phyloP scores from a whole-genome alignment of 2,113 vertebrate species.

The Gasterosteus aculeatus region DNA sequence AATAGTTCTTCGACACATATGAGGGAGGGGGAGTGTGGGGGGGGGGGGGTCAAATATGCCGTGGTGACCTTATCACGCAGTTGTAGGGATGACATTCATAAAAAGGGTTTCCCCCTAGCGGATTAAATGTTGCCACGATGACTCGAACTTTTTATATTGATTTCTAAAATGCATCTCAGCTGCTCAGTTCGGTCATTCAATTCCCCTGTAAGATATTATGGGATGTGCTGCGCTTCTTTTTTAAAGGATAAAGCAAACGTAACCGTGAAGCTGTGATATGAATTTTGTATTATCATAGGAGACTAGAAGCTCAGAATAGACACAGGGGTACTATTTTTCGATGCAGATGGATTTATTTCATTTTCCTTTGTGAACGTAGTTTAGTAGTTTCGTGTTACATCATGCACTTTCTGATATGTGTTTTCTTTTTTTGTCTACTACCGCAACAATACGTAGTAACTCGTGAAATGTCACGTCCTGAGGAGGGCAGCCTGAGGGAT shows the following conservation, averaged over 20 bases:
- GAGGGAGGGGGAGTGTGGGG: too few relatives aligned
- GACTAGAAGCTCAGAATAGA: conserved; percentile 1
- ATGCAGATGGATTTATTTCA: neutral
- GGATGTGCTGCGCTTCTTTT: neutral
- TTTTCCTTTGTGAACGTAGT: neutral
- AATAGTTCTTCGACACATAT: conserved; percentile 58
- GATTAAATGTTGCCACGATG: neutral
- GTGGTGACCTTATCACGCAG: conserved; percentile 45
- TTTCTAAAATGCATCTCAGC: neutral
- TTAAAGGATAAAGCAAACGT: neutral
- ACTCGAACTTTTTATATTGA: conserved; percentile 30
- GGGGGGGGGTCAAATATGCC: conserved; percentile 1
- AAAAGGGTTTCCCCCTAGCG: neutral
- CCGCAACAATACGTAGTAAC: conserved; percentile 4
- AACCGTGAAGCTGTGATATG: neutral
- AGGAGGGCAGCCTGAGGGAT: conserved; percentile 39
- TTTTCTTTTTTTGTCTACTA: neutral
- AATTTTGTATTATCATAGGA: neutral
- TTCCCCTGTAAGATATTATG: neutral
- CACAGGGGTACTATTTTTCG: neutral
- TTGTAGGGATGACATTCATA: conserved; percentile 34
- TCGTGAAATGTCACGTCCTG: conserved; percentile 3
- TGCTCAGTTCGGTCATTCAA: conserved; percentile 4
- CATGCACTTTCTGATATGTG: neutral
- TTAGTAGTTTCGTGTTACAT: neutral